Base-by-base conservation (phyloP, 2,797 vertebrate species). In the Pseudomugil gertrudae region DNA sequence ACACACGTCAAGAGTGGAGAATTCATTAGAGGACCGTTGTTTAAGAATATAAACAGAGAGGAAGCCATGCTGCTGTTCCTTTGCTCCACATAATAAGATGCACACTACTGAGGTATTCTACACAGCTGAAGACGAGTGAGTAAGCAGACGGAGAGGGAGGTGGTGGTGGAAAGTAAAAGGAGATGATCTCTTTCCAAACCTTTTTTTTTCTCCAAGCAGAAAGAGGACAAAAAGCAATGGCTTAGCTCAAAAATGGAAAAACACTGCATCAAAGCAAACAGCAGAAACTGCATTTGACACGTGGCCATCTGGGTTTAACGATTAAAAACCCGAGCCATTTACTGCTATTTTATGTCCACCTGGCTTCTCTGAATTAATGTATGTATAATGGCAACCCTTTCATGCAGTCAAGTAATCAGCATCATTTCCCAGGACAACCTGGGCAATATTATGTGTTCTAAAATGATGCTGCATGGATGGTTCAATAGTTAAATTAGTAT, bases 11-110 rank as follows among this genome's bases (percentile, higher is more conserved):
- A 47, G 24, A 78, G 35, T 43, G 66, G 61, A 55, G 77, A 80
- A 83, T 57, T 85, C 66, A 87, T 84, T 65, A 72, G 66, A 54
- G 29, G 26, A 35, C 30, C 57, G 70, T 66, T 59, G 60, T 58
- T 74, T 38, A 47, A 55, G 53, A 23, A 67, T 66, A 72, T 52
- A 57, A 26, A 47, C 47, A 58, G 21, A 60, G 51, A 60, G 45
- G 62, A 65, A 52, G 23, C 13, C 27, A 57, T 30, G 62, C 27
- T 15, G 14, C 23, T 51, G 54, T 36, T 59, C 60, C 53, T 29
- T 21, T 13, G 24, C 35, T 50, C 23, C 15, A 53, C 74, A 62
- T 69, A 66, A 36, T 15, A 55, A 58, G 21, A 65, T 23, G 9
- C 21, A 60, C 19, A 54, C 69, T 62, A 48, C 21, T 9, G 24